These are phyloP conservation scores for Tachycineta bicolor DNA, from an alignment of 2,113 vertebrate species.

Conservation along the genomic window DNA sequence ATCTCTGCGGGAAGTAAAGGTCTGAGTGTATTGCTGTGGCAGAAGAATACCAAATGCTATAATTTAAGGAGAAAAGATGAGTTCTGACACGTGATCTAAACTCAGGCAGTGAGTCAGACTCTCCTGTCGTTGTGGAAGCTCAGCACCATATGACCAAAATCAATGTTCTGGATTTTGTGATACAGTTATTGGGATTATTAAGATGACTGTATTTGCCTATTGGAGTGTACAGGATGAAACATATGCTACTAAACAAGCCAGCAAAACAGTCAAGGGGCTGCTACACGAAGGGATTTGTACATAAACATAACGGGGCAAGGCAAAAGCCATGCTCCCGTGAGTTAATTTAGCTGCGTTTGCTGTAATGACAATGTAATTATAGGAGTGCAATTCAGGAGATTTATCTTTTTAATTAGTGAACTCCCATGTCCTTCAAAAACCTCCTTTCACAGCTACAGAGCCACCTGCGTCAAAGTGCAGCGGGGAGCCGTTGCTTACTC, in stretches of 20 bases:
- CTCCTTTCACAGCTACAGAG: constrained; percentile 10
- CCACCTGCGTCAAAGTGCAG: constrained; percentile 61
- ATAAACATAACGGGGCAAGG: constrained; percentile 8
- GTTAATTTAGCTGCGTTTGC: constrained; percentile 7
- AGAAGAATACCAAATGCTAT: neutral
- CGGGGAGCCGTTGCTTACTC: constrained; percentile 2
- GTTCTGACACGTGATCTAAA: constrained; percentile 8
- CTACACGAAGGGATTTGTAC: constrained; percentile 22
- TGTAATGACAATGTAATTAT: constrained; percentile 40
- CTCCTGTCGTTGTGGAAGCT: neutral
- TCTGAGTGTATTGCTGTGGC: neutral
- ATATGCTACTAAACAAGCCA: constrained; percentile 38
- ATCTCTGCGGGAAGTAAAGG: neutral
- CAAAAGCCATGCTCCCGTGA: constrained; percentile 16
- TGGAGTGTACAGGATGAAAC: constrained; percentile 5
- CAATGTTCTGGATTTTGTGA: neutral
- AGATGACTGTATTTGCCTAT: constrained; percentile 18
- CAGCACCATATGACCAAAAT: constrained; percentile 30
- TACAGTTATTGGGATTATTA: neutral
- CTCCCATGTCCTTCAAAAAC: constrained; percentile 54
- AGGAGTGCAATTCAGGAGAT: constrained; percentile 40
- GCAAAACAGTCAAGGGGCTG: constrained; percentile 3
- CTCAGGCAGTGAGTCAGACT: neutral
- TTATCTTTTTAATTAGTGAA: constrained; percentile 66
- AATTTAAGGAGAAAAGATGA: constrained; percentile 8